Percentiles rank a stretch among this genome's conserved stretches.
These are phyloP conservation scores for Lasius platythorax DNA, from an alignment of 2,888 invertebrate genomes.

Conservation along the genomic window DNA sequence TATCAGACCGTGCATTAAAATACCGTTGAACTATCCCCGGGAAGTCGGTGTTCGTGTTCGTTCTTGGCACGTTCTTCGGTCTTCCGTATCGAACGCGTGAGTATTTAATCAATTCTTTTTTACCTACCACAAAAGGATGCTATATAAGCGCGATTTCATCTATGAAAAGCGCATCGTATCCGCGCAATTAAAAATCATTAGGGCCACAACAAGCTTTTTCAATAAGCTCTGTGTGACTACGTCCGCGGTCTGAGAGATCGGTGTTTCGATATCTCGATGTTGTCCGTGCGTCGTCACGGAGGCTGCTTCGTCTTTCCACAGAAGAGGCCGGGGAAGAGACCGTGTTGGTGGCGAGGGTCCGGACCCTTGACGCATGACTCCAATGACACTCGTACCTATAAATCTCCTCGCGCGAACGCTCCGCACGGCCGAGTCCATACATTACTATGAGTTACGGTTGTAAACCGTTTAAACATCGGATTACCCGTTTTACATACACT, in stretches of 20 bases:
- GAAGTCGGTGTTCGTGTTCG: constrained; percentile 54
- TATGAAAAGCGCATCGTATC: not conserved
- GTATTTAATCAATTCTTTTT: constrained; percentile 65
- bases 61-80: not conserved
- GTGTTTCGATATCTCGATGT: constrained; percentile 58
- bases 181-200: constrained; percentile 51
- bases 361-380: constrained; percentile 82
- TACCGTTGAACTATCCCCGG: constrained; percentile 70
- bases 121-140: not conserved
- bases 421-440: constrained; percentile 82
- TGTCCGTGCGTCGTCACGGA: constrained; percentile 30
- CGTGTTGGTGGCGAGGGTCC: constrained; percentile 42
- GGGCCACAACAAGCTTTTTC: constrained; percentile 32
- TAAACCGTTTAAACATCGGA: constrained; percentile 85
- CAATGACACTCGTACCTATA: constrained; percentile 84
- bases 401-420: constrained; percentile 80
- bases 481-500: constrained; percentile 84
- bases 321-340: not conserved
- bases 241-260: constrained; percentile 63
- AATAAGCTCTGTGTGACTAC: constrained; percentile 50
- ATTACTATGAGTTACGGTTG: constrained; percentile 85
- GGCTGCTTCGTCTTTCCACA: not conserved
- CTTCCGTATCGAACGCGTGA: constrained; percentile 41
- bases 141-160: constrained; percentile 28
- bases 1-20: constrained; percentile 60